A percentile compares a stretch with the other conserved stretches of the same genome.
Conservation (phyloP, 2,113 vertebrate genomes). For the Archilochus colubris region DNA sequence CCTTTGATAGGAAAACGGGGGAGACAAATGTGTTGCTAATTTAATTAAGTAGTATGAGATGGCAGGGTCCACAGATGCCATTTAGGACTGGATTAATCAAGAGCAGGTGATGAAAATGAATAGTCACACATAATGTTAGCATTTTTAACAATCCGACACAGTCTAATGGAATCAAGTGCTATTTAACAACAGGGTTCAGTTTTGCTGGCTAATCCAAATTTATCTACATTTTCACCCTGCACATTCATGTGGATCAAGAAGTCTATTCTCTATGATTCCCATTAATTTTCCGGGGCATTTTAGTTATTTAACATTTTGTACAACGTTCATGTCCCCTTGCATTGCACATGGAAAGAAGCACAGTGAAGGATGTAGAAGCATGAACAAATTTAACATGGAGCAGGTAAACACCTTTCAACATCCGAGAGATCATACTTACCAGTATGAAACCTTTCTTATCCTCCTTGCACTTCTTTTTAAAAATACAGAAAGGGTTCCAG, state of each 20-base stretch:
- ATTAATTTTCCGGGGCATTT: conserved; percentile 60
- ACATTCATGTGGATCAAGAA: conserved; percentile 65
- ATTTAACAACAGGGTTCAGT: conserved; percentile 67
- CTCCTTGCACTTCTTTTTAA: not conserved
- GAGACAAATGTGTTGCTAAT: conserved; percentile 86
- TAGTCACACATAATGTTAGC: conserved; percentile 79
- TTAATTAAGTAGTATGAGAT: conserved; percentile 85
- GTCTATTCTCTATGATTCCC: not conserved
- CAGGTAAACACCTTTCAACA: not conserved
- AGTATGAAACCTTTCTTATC: not conserved
- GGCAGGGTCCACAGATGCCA: conserved; percentile 78
- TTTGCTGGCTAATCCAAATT: conserved; percentile 74
- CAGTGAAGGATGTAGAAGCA: not conserved
- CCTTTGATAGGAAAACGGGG: conserved; percentile 82
- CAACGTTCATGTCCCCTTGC: not conserved
- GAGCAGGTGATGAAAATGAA: conserved; percentile 82
- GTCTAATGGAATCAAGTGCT: conserved; percentile 70
- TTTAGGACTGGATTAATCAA: conserved; percentile 81
- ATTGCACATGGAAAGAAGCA: not conserved
- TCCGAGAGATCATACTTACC: not conserved
- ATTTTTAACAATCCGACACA: conserved; percentile 79
- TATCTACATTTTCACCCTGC: conserved; percentile 36
- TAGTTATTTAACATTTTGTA: conserved; percentile 52
- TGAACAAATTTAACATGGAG: not conserved
- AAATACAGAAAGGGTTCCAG: not conserved